Evolutionary conservation across 2,797 vertebrate genomes (phyloP).

Genomic region (Hemibagrus guttatus): DNA sequence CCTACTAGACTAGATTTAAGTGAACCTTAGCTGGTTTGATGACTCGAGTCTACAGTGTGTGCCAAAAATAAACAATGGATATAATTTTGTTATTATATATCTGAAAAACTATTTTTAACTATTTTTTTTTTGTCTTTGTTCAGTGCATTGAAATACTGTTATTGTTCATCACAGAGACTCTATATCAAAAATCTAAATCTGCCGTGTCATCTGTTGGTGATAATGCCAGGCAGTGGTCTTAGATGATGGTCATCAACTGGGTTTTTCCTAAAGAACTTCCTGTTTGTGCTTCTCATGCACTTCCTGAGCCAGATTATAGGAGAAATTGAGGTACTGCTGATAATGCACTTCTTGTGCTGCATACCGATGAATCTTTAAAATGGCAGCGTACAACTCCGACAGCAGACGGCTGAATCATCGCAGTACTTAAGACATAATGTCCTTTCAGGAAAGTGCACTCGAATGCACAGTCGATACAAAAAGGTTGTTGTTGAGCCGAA

Average conservation of each 20-base stretch:
- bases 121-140: background rate
- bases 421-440: constrained; percentile 18
- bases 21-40: background rate
- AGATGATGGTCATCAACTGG: background rate
- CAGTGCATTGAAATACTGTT: background rate
- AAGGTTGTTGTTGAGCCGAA: background rate
- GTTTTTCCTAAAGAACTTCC: constrained; percentile 19
- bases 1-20: background rate
- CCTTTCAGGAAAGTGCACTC: constrained; percentile 30
- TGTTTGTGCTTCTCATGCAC: background rate
- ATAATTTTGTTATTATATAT: background rate
- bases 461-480: background rate
- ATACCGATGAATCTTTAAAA: background rate
- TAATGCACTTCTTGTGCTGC: constrained; percentile 25
- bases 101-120: background rate
- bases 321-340: constrained; percentile 4
- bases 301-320: constrained; percentile 10
- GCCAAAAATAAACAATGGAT: background rate
- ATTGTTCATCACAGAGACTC: background rate
- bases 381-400: background rate
- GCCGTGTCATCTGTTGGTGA: background rate
- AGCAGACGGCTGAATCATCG: background rate
- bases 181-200: background rate
- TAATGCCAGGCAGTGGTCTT: background rate
- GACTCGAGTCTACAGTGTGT: too few species aligned